Base-by-base conservation (phyloP, 2,888 invertebrate species). In the Hymenopus coronatus region DNA sequence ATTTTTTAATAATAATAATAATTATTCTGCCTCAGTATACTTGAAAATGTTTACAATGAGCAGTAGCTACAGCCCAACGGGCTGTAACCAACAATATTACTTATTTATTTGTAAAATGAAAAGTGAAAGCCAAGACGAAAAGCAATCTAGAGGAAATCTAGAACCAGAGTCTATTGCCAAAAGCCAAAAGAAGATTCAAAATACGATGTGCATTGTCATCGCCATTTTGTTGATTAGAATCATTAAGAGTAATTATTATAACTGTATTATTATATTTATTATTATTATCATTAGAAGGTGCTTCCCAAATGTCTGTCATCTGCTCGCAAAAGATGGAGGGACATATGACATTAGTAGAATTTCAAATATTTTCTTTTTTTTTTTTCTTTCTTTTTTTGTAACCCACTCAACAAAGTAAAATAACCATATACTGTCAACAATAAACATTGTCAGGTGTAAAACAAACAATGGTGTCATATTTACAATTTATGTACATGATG, bases 371-470 rank as follows among this genome's bases (percentile, higher is more conserved):
- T 88, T 89, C 87, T 90, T 88, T 83, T 87, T 90, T 81, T 84
- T 84, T 89, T 89, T 88, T 90, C 84, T 89, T 25, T 20, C 20
- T 70, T 70, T 90, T 89, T 89, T 88, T 89, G 86, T 90, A 89
- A 91, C 88, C 90, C 91, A 90, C 90, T 90, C 91, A 91, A 91
- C 91, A 91, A 91, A 91, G 90, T 90, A 91, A 91, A 91, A 90
- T 91, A 91, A 91, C 90, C 90, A 91, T 91, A 91, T 91, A 91
- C 91, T 91, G 91, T 91, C 91, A 91, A 91, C 91, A 91, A 91
- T 91, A 91, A 91, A 91, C 91, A 91, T 91, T 90, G 90, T 91
- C 90, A 91, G 91, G 91, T 91, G 91, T 91, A 91, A 91, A 91
- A 91, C 91, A 91, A 91, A 91, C 91, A 91, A 91, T 91, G 90